Percentiles rank a stretch among this genome's conserved stretches.
phyloP scores from a whole-genome alignment of 2,797 vertebrate species.

The Pipistrellus pygmaeus region DNA sequence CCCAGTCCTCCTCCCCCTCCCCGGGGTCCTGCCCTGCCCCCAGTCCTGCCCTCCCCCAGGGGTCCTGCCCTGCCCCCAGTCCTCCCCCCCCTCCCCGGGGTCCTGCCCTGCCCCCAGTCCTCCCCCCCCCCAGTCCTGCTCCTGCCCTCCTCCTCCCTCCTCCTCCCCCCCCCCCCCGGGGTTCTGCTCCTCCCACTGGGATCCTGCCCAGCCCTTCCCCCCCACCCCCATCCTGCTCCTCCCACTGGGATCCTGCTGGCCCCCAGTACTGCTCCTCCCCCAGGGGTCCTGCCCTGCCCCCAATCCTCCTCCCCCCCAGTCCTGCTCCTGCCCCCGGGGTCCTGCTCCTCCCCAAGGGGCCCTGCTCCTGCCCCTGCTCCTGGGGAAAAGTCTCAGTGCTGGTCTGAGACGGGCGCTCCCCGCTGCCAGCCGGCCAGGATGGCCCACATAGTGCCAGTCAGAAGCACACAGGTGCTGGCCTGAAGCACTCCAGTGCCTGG shows the following conservation, averaged over 20 bases:
- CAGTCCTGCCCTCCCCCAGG: neutral
- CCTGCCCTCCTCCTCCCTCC: too few relatives aligned
- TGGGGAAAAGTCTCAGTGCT: rapidly evolving
- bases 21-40: neutral
- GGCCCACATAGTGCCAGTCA: rapidly evolving
- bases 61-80: neutral
- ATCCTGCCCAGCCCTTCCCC: too few relatives aligned
- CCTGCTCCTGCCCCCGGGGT: neutral
- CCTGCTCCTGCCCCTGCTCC: too few relatives aligned
- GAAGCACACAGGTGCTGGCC: neutral
- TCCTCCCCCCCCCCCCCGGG: too few relatives aligned
- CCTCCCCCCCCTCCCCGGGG: too few relatives aligned
- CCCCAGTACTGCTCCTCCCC: too few relatives aligned
- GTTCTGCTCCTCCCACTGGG: too few relatives aligned
- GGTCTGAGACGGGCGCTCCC: rapidly evolving
- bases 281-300: too few relatives aligned
- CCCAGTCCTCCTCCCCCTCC: neutral
- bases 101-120: too few relatives aligned
- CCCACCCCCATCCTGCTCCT: too few relatives aligned
- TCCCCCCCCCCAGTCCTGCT: too few relatives aligned
- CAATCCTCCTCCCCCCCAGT: too few relatives aligned
- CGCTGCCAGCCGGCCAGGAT: neutral
- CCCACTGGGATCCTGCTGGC: neutral
- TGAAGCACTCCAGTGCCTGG: neutral
- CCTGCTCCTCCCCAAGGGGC: neutral